Conservation (phyloP, 1,140 invertebrate genomes). For the Penaeus vannamei region DNA sequence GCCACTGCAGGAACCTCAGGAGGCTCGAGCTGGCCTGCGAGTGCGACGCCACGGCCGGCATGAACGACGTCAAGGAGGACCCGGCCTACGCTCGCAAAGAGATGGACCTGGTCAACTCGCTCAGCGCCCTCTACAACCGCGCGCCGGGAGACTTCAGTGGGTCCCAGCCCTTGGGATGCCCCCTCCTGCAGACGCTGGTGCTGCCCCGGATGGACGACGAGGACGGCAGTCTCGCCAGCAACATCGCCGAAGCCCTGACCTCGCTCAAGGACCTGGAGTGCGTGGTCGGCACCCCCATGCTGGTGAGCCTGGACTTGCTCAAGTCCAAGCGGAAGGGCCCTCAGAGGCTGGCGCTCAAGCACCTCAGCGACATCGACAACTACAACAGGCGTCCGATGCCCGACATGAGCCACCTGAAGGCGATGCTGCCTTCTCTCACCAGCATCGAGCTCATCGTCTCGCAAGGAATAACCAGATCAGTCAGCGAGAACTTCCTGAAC, state of each 20-base stretch:
- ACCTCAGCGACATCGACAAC: slow-evolving; percentile 63
- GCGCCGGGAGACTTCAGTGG: slow-evolving; percentile 59
- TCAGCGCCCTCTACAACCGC: slow-evolving; percentile 54
- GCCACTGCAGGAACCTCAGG: slow-evolving; percentile 53
- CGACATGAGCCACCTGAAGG: slow-evolving; percentile 48
- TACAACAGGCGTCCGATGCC: slow-evolving; percentile 57
- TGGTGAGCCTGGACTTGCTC: slow-evolving; percentile 44
- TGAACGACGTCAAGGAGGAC: slow-evolving; percentile 55
- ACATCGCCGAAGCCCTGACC: slow-evolving; percentile 48
- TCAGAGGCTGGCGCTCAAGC: slow-evolving; percentile 23
- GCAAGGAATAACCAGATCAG: slow-evolving; percentile 14
- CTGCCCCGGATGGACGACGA: slow-evolving; percentile 64
- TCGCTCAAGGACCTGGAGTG: slow-evolving; percentile 50
- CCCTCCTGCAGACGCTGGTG: slow-evolving; percentile 43
- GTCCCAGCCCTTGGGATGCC: slow-evolving; percentile 40
- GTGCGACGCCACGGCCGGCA: slow-evolving; percentile 51
- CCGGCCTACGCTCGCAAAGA: slow-evolving; percentile 43
- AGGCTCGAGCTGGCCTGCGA: slow-evolving; percentile 48
- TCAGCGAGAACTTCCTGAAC: slow-evolving; percentile 38
- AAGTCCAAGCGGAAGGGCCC: slow-evolving; percentile 13
- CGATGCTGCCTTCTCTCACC: slow-evolving; percentile 43
- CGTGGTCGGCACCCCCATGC: slow-evolving; percentile 57
- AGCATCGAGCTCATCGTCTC: slow-evolving; percentile 55
- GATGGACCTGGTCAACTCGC: slow-evolving; percentile 43
- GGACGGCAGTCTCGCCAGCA: slow-evolving; percentile 49